These are phyloP conservation scores for Heptranchias perlo DNA, from an alignment of 2,113 vertebrate genomes.

Conservation along the genomic window DNA sequence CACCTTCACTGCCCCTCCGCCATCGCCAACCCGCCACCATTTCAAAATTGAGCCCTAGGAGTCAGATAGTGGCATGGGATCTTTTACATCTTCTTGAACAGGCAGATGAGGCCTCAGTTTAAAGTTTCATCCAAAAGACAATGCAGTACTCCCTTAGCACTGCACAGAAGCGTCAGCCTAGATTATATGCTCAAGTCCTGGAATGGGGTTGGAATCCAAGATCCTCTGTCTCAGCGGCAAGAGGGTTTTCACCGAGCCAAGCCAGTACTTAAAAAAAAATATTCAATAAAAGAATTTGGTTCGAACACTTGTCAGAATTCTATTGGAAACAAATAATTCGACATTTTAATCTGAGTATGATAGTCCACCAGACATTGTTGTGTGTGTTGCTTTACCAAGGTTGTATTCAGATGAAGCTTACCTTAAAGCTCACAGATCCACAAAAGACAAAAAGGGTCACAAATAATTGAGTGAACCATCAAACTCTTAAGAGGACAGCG, in stretches of 20 bases:
- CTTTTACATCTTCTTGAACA: no score
- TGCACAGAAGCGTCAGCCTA: not conserved
- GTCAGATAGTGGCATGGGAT: no score
- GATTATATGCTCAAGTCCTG: not conserved
- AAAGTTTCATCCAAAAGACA: no score
- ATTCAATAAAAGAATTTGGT: not conserved
- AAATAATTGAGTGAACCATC: not conserved
- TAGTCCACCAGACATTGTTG: not conserved
- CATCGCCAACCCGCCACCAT: no score
- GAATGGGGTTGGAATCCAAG: not conserved
- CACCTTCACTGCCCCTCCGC: no score
- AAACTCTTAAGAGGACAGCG: not conserved
- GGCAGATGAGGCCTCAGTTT: no score
- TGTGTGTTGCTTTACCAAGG: no score
- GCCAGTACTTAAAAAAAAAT: not conserved
- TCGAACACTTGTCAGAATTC: no score
- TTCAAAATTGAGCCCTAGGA: no score
- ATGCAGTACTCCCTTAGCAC: not conserved
- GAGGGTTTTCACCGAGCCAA: not conserved
- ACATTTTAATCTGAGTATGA: not conserved
- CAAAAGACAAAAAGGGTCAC: not conserved
- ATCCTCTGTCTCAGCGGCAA: not conserved
- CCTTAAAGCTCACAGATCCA: not conserved
- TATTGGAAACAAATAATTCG: not conserved
- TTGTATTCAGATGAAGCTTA: no score